These are phyloP conservation scores for Amphimallon solstitiale DNA, from an alignment of 2,888 invertebrate species.

Conservation along the genomic window DNA sequence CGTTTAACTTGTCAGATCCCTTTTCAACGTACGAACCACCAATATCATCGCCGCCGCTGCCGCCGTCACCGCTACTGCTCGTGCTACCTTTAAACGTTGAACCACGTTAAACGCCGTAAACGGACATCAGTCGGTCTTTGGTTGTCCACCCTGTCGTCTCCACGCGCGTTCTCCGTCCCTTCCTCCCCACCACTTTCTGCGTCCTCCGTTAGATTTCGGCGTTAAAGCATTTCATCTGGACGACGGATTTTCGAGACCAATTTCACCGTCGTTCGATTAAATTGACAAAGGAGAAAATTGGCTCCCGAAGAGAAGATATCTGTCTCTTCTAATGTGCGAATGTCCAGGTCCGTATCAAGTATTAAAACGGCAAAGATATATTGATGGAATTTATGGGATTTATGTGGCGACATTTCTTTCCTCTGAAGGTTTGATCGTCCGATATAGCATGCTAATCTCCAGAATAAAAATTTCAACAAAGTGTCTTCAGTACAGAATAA, in stretches of 20 bases:
- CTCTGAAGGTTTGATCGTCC: too few species aligned
- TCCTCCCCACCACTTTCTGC: background rate
- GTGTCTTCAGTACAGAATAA: too few species aligned
- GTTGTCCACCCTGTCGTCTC: slow-evolving; percentile 1
- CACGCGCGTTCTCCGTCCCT: background rate
- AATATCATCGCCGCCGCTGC: background rate
- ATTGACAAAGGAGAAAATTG: slow-evolving; percentile 28
- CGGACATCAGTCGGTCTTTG: slow-evolving; percentile 8
- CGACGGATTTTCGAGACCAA: slow-evolving; percentile 18
- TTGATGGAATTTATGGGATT: too few species aligned
- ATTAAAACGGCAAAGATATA: too few species aligned
- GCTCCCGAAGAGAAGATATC: background rate
- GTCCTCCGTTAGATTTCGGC: background rate
- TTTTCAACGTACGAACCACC: slow-evolving; percentile 5
- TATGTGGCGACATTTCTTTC: too few species aligned
- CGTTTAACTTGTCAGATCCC: slow-evolving; percentile 18
- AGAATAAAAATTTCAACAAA: too few species aligned
- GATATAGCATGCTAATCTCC: too few species aligned
- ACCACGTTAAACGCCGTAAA: slow-evolving; percentile 16
- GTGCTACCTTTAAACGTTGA: slow-evolving; percentile 18
- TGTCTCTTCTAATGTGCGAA: too few species aligned
- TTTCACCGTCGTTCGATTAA: slow-evolving; percentile 23
- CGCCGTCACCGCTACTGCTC: background rate
- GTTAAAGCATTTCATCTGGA: slow-evolving; percentile 9
- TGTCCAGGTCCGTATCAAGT: too few species aligned